Conservation (phyloP, 2,888 invertebrate species). For the Melipona bicolor region DNA sequence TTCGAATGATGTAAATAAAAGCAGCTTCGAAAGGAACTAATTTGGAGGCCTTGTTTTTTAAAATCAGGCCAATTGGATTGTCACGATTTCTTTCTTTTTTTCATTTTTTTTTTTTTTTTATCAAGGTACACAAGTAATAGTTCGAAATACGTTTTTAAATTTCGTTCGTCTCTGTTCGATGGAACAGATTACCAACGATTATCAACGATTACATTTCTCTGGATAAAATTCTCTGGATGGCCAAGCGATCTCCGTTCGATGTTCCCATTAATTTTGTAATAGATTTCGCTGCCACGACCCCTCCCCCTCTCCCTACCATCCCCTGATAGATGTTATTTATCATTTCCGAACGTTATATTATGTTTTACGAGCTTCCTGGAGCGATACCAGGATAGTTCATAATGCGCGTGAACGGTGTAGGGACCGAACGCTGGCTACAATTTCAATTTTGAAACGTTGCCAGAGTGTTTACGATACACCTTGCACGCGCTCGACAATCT, state of each 20-base stretch:
- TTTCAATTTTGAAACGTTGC: slow-evolving; percentile 64
- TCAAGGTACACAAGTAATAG: too few relatives aligned
- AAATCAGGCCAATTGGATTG: too few relatives aligned
- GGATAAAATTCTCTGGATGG: too few relatives aligned
- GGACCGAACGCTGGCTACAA: slow-evolving; percentile 31
- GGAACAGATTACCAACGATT: not conserved
- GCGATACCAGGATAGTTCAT: slow-evolving; percentile 49
- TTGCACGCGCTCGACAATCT: slow-evolving; percentile 1
- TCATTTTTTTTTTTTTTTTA: too few relatives aligned
- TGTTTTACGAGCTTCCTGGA: slow-evolving; percentile 62
- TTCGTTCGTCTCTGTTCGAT: too few relatives aligned
- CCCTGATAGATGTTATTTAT: slow-evolving; percentile 50
- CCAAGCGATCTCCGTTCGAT: not conserved
- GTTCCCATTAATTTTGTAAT: slow-evolving; percentile 53
- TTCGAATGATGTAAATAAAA: too few relatives aligned
- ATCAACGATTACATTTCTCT: not conserved
- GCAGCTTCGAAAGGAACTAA: too few relatives aligned
- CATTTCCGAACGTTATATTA: slow-evolving; percentile 50
- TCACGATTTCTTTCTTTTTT: too few relatives aligned
- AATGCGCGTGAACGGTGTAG: slow-evolving; percentile 29
- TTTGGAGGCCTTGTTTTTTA: too few relatives aligned
- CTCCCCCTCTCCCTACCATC: not conserved
- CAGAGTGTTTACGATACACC: slow-evolving; percentile 51
- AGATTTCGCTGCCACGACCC: slow-evolving; percentile 42
- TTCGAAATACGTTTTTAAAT: too few relatives aligned